Evolutionary conservation across 2,888 invertebrate genomes (phyloP), one percentile per base, ranked within the genome.

Genomic region (Mantis religiosa): DNA sequence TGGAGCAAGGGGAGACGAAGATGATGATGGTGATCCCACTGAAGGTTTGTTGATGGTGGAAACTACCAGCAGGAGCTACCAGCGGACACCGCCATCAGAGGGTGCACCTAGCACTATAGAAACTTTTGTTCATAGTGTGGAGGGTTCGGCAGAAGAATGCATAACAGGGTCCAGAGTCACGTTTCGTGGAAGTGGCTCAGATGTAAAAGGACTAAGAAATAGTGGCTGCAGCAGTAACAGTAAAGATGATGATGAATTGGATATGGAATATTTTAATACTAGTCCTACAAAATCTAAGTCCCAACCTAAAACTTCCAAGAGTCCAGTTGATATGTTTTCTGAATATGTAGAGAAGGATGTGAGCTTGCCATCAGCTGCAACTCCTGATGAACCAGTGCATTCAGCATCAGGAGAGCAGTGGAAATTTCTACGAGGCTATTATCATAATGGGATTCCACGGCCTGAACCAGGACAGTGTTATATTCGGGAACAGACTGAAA

Each of bases 201-300:
- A 85, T 6, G 71, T 34, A 27, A 81, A 83, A 82, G 14, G 88
- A 82, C 30, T 47, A 27, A 41, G 85, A 12, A 71, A 83, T 71
- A 34, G 83, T 47, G 81, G 47, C 34, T 28, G 28, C 82, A 84
- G 47, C 81, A 87, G 81, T 25, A 54, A 84, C 20, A 28, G 41
- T 9, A 90, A 90, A 84, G 90, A 89, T 71, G 90, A 86, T 34
- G 93, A 93, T 87, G 92, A 93, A 84, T 92, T 93, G 41, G 92
- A 93, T 90, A 91, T 94, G 12, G 94, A 94, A 90, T 92, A 92
- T 83, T 94, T 94, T 91, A 93, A 92, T 87, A 93, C 93, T 89
- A 94, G 94, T 91, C 94, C 94, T 0, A 93, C 94, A 89, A 93
- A 93, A 90, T 94, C 93, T 91, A 92, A 89, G 54, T 81, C 84